Conservation (phyloP, 2,888 invertebrate genomes). For the Yponomeuta sedellus region DNA sequence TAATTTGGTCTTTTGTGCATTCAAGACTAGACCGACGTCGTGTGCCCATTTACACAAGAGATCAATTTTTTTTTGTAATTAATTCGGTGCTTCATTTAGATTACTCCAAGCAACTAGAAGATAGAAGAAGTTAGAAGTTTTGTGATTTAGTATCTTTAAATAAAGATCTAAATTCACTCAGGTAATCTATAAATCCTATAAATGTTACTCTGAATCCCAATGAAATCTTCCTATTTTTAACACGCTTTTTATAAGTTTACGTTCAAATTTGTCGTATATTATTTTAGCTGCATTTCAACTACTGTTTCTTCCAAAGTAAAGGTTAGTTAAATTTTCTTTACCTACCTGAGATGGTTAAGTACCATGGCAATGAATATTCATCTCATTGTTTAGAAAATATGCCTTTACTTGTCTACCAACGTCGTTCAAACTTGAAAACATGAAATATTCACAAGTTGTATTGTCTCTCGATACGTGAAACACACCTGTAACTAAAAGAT, state of each 20-base stretch:
- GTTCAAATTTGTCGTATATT: neutral
- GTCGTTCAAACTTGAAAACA: constrained; percentile 40
- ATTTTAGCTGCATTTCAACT: neutral
- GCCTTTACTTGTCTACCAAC: constrained; percentile 22
- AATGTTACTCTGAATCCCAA: no score
- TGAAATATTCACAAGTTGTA: constrained; percentile 61
- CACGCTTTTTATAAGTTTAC: neutral
- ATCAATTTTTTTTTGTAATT: no score
- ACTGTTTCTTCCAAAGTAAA: neutral
- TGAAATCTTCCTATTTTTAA: neutral
- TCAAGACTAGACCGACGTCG: no score
- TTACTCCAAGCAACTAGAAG: no score
- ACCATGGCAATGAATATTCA: constrained; percentile 5
- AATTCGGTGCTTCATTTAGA: no score
- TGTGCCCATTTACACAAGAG: no score
- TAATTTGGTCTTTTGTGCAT: no score
- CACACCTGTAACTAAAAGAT: constrained; percentile 51
- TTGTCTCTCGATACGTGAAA: constrained; percentile 55
- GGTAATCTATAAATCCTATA: no score
- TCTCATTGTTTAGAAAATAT: constrained; percentile 8
- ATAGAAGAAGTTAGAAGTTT: no score
- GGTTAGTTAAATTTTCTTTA: neutral
- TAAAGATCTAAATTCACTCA: no score
- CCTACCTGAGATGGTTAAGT: neutral
- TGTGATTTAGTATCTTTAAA: no score